Conservation (phyloP, 2,113 vertebrate genomes). For the Neodontobutis hainanensis region DNA sequence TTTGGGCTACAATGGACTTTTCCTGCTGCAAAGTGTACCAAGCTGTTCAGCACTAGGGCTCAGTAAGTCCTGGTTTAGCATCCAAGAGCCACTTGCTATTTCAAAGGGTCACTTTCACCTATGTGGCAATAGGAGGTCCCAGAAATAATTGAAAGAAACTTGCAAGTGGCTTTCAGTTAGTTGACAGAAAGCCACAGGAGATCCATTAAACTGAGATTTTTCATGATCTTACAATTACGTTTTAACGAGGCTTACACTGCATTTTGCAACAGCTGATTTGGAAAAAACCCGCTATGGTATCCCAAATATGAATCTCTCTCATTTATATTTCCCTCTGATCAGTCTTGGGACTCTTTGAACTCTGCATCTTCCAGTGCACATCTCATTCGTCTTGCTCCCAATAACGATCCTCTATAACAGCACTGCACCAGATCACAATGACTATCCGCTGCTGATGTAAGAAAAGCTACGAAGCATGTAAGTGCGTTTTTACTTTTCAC, state of each 20-base stretch:
- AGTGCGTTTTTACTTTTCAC: constrained; percentile 23
- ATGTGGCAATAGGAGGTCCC: not conserved
- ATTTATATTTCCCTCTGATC: constrained; percentile 25
- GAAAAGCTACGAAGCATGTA: constrained; percentile 30
- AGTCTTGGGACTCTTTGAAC: constrained; percentile 6
- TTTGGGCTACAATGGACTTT: constrained; percentile 12
- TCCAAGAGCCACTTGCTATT: constrained; percentile 23
- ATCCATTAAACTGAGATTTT: not conserved
- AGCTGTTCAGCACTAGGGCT: constrained; percentile 23
- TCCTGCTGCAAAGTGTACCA: constrained; percentile 1
- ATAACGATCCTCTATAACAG: constrained; percentile 35
- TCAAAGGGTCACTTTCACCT: constrained; percentile 50
- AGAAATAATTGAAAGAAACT: not conserved
- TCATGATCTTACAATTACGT: constrained; percentile 5
- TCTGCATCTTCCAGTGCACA: not conserved
- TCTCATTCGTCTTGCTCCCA: constrained; percentile 15
- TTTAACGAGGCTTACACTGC: constrained; percentile 12
- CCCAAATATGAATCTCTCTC: not conserved
- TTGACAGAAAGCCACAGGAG: not conserved
- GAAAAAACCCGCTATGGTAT: not conserved
- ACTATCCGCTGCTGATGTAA: constrained; percentile 41
- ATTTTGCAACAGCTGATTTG: constrained; percentile 4
- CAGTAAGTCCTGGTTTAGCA: constrained; percentile 2
- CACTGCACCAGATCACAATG: constrained; percentile 15
- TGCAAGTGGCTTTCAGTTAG: too few species aligned